Conservation (phyloP, 2,797 vertebrate species). For the Malurus leucopterus region DNA sequence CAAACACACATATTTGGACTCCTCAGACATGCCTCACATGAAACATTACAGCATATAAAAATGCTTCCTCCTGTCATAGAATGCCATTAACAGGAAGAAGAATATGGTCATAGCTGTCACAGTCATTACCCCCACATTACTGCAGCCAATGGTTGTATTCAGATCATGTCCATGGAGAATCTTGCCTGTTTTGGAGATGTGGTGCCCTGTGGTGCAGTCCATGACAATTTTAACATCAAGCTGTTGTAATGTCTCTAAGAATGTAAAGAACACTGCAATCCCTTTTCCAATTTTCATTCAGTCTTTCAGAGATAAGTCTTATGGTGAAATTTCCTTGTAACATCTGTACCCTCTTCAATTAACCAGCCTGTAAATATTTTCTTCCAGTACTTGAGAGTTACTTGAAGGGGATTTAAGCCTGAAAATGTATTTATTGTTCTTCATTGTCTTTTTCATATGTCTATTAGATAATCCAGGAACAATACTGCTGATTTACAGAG, state of each 20-base stretch:
- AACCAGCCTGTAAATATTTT: neutral
- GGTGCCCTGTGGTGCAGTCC: neutral
- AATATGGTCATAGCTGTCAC: neutral
- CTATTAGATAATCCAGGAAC: neutral
- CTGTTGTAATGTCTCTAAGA: neutral
- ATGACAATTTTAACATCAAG: neutral
- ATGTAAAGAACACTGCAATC: neutral
- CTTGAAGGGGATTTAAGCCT: neutral
- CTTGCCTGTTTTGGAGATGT: neutral
- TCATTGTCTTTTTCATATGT: neutral
- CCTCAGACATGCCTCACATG: neutral
- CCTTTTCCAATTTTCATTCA: neutral
- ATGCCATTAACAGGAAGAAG: neutral
- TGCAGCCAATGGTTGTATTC: neutral
- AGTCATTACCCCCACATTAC: neutral
- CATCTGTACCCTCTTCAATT: neutral
- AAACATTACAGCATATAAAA: neutral
- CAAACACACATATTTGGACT: neutral
- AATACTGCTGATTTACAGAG: neutral
- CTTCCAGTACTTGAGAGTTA: neutral
- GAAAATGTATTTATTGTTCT: neutral
- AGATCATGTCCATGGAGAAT: neutral
- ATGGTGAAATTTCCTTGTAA: neutral
- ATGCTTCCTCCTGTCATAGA: neutral
- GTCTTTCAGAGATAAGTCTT: neutral